Percentiles rank a stretch among this genome's conserved stretches.
These are phyloP conservation scores for Montipora cactus DNA, from an alignment of 64 coral and sea anemone genomes.

Conservation along the genomic window DNA sequence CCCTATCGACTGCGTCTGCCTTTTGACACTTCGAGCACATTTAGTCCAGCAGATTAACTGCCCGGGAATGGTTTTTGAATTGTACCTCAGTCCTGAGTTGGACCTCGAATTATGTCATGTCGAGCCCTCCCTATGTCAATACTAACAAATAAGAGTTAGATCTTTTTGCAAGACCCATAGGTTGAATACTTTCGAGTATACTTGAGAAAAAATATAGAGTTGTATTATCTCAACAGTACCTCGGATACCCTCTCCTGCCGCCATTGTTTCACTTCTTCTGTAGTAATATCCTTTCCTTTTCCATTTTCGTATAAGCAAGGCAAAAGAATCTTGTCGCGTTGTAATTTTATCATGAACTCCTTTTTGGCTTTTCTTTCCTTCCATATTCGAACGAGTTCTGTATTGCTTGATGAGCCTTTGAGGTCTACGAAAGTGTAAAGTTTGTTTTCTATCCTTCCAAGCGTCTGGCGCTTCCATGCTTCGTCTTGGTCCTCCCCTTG, in stretches of 20 bases:
- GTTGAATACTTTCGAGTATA: too few relatives aligned
- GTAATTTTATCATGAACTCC: conserved; percentile 4
- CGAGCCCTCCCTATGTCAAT: too few relatives aligned
- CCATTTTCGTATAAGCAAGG: conserved; percentile 76
- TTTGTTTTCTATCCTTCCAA: conserved; percentile 61
- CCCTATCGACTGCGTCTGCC: too few relatives aligned
- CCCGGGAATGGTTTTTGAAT: too few relatives aligned
- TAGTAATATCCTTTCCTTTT: conserved; percentile 59
- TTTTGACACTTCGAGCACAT: too few relatives aligned
- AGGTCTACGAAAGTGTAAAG: conserved; percentile 78
- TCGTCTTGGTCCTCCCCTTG: conserved; percentile 36
- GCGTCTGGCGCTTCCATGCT: conserved; percentile 70
- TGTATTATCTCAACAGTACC: not conserved
- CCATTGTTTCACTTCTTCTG: conserved; percentile 67
- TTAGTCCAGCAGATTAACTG: too few relatives aligned
- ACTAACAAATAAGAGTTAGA: too few relatives aligned
- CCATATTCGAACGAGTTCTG: conserved; percentile 59
- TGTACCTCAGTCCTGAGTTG: too few relatives aligned
- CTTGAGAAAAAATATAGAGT: not conserved
- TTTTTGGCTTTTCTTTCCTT: not conserved
- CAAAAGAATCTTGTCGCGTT: conserved; percentile 2
- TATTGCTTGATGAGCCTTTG: conserved; percentile 49
- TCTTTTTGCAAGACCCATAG: too few relatives aligned
- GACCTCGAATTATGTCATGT: too few relatives aligned
- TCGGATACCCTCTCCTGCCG: not conserved